Base-by-base conservation (phyloP, 1,140 invertebrate genomes). In the Contarinia nasturtii region DNA sequence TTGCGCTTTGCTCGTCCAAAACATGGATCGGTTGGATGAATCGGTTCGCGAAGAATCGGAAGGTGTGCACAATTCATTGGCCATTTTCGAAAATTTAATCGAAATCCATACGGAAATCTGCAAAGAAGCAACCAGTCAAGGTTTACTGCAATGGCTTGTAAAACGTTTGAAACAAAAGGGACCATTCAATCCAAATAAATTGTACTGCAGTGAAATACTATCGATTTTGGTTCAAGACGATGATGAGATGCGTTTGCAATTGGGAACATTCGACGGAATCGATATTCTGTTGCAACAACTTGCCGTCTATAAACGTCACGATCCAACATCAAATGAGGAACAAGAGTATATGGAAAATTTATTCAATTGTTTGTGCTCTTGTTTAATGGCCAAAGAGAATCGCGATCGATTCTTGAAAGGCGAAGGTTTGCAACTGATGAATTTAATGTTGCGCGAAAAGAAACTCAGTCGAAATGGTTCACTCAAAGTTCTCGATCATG, bases 331-430 rank as follows among this genome's bases (percentile, higher is more conserved):
- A 47, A 76, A 76, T 10, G 93, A 98, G 65, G 95, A 99, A 65
- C 79, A 88, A 57, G 96, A 99, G 67, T 84, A 92, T 58, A 98
- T 99, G 93, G 94, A 98, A 64, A 98, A 98, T 69, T 68, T 99
- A 41, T 99, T 98, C 59, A 86, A 98, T 61, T 81, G 82, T 52
- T 68, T 99, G 14, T 98, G 95, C 64, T 95, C 91, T 11, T 80
- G 88, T 50, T 70, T 99, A 43, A 84, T 97, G 77, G 74, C 80
- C 47, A 69, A 80, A 7, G 65, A 78, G 46, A 99, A 99, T 67
- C 74, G 91, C 50, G 86, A 92, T 45, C 75, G 80, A 49, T 99
- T 99, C 65, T 68, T 98, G 12, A 78, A 85, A 54, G 91, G 88
- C 1, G 92, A 96, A 73, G 92, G 91, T 11, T 64, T 94, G 2